Conservation (phyloP, 2,797 vertebrate genomes). For the Natrix natrix region DNA sequence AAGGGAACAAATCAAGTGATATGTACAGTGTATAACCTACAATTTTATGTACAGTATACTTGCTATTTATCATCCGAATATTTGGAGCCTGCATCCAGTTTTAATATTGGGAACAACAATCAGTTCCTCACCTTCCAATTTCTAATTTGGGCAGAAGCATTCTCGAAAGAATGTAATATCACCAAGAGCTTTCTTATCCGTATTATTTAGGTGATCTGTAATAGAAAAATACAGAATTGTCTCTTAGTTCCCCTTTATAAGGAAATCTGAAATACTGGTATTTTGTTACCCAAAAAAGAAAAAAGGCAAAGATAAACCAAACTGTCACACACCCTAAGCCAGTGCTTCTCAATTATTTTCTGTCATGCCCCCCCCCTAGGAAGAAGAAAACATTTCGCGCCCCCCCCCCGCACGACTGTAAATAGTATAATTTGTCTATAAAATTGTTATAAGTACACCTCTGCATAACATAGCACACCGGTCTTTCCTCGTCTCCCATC, state of each 20-base stretch:
- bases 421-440: no score
- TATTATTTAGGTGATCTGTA: neutral
- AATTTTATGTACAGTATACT: neutral
- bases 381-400: no score
- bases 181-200: neutral
- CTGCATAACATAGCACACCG: no score
- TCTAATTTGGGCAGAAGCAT: neutral
- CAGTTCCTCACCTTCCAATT: neutral
- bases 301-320: neutral
- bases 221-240: neutral
- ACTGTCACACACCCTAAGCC: neutral
- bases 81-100: neutral
- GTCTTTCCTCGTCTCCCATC: no score
- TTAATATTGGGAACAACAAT: neutral
- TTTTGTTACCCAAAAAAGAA: neutral
- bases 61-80: neutral
- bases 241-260: neutral
- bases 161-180: neutral
- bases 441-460: no score
- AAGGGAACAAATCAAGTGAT: neutral
- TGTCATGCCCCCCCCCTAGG: no score
- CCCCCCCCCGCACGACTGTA: no score
- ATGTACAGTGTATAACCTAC: neutral
- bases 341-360: no score
- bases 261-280: neutral